Evolutionary conservation across 2,888 invertebrate genomes (phyloP).

Genomic region (Tigriopus californicus): DNA sequence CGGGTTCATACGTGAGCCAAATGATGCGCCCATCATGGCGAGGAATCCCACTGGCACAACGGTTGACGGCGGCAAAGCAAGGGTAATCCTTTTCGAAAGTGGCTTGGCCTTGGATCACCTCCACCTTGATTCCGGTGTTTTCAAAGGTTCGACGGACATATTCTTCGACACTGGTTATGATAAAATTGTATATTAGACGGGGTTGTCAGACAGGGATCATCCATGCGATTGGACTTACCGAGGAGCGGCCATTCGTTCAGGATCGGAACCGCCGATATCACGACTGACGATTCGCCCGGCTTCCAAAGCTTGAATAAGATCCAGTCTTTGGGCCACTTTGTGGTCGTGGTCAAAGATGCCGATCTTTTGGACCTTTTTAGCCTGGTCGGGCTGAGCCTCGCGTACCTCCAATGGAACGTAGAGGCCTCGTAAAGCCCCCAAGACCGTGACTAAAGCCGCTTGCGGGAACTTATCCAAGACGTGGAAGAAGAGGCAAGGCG

Average conservation of each 20-base stretch:
- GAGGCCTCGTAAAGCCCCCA: conserved; percentile 72
- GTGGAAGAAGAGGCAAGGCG: conserved; percentile 16
- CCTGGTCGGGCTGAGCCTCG: conserved; percentile 45
- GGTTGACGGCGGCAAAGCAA: conserved; percentile 55
- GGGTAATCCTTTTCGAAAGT: conserved; percentile 46
- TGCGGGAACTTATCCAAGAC: conserved; percentile 27
- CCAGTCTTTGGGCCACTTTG: conserved; percentile 27
- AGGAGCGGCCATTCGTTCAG: conserved; percentile 73
- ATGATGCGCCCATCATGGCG: conserved; percentile 52
- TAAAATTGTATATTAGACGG: no score
- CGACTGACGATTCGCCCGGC: conserved; percentile 31
- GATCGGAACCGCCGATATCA: conserved; percentile 61
- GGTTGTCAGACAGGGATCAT: no score
- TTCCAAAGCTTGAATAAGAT: conserved; percentile 9
- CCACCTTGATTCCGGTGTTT: conserved; percentile 36
- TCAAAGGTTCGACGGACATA: conserved; percentile 45
- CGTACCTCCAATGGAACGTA: conserved; percentile 69
- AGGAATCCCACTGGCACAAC: conserved; percentile 40
- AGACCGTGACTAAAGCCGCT: conserved; percentile 52
- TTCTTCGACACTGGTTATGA: conserved; percentile 38
- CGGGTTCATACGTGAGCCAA: conserved; percentile 52
- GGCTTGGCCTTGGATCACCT: conserved; percentile 33
- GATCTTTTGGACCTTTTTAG: conserved; percentile 37
- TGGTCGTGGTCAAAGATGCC: conserved; percentile 40
- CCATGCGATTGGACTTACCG: no score